Base-by-base conservation (phyloP, 2,888 invertebrate genomes). In the Troides aeacus region DNA sequence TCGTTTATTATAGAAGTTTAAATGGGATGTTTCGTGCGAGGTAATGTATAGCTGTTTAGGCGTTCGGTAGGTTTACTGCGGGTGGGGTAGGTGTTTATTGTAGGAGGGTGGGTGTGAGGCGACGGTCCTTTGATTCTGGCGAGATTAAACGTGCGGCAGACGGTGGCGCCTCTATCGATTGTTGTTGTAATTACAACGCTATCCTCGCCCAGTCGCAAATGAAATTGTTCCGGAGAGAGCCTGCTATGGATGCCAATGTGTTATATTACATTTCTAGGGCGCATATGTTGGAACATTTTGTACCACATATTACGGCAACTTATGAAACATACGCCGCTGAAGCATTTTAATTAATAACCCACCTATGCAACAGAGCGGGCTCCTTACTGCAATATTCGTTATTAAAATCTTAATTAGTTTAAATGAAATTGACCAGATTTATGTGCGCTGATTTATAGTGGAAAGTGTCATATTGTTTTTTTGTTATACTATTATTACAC, bases 161-260 rank as follows among this genome's bases (percentile, higher is more conserved):
- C 92, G 92, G 92, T 90, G 91, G 92, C 91, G 90, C 89, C 89
- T 90, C 89, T 90, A 93, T 93, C 92, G 93, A 93, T 93, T 92
- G 93, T 92, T 92, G 93, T 92, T 90, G 89, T 92, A 93, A 92
- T 93, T 92, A 93, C 90, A 88, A 86, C 90, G 90, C 90, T 90
- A 89, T 92, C 79, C 89, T 92, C 92, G 90, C 89, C 87, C 92
- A 91, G 89, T 91, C 89, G 90, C 92, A 92, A 92, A 92, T 91
- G 92, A 92, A 92, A 92, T 92, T 92, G 92, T 92, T 92, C 90
- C 89, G 89, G 88, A 89, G 86, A 87, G 87, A 88, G 86, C 89
- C 84, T 87, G 88, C 86, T 88, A 85, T 85, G 87, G 88, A 87
- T 87, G 85, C 89, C 89, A 84, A 85, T 84, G 81, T 85, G 83